These are phyloP conservation scores for Temnothorax longispinosus DNA, from an alignment of 1,140 invertebrate genomes.

Conservation along the genomic window DNA sequence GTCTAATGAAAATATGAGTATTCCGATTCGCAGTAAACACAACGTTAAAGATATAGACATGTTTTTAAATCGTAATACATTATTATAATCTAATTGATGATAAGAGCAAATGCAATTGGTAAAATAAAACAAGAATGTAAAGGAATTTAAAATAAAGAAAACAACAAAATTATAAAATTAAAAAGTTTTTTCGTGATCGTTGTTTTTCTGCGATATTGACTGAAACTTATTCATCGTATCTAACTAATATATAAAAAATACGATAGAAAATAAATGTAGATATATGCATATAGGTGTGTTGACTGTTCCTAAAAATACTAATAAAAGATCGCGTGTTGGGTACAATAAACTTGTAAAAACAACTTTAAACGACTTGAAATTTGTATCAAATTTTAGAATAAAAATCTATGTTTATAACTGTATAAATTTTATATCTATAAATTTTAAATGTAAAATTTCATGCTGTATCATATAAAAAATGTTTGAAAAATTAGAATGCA, in stretches of 20 bases:
- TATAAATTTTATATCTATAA: not conserved
- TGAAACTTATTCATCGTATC: not conserved
- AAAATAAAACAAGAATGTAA: not conserved
- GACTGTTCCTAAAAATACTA: not conserved
- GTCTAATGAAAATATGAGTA: constrained; percentile 19
- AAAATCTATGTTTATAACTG: not conserved
- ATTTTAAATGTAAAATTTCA: too few relatives aligned
- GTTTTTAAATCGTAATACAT: not conserved
- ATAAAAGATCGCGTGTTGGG: not conserved
- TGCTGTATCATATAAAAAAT: too few relatives aligned
- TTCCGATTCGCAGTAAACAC: not conserved
- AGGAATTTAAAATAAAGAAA: not conserved
- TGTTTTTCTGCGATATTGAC: not conserved
- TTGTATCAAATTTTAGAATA: not conserved
- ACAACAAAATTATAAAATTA: not conserved
- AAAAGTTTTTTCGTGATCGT: not conserved
- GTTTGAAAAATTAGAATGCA: too few relatives aligned
- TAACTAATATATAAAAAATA: not conserved
- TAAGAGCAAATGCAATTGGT: not conserved
- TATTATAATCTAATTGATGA: not conserved
- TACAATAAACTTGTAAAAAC: not conserved
- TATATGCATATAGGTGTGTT: not conserved
- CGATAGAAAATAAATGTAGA: not conserved
- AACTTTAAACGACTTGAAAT: not conserved
- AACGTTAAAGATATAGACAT: not conserved